Conservation (phyloP, 2,888 invertebrate genomes). For the Nomada lathburiana region DNA sequence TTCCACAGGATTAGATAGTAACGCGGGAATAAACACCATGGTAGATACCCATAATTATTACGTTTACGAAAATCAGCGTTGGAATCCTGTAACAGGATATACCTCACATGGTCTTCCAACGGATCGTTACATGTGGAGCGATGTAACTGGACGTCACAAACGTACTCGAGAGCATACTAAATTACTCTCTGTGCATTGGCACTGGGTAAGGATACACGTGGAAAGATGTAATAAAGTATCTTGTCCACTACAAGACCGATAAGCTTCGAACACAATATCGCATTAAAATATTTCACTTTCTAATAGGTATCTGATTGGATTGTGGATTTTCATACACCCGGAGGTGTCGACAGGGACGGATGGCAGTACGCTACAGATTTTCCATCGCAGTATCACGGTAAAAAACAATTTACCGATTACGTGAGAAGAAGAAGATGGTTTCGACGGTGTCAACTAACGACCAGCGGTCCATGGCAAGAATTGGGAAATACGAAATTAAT, state of each 20-base stretch:
- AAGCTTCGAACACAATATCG: neutral
- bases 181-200: constrained; percentile 94
- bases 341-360: constrained; percentile 95
- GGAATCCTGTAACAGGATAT: constrained; percentile 96
- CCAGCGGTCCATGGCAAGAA: constrained; percentile 95
- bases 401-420: constrained; percentile 95
- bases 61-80: constrained; percentile 97
- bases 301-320: constrained; percentile 93
- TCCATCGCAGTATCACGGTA: constrained; percentile 93
- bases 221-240: neutral
- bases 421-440: constrained; percentile 94
- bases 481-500: constrained; percentile 94
- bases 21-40: constrained; percentile 90
- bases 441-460: constrained; percentile 92
- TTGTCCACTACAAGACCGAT: constrained; percentile 3
- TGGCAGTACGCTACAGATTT: constrained; percentile 98
- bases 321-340: constrained; percentile 95
- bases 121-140: constrained; percentile 96
- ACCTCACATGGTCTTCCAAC: constrained; percentile 94
- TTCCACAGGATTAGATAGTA: constrained; percentile 85
- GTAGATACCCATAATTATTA: constrained; percentile 94
- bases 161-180: constrained; percentile 94
- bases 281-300: constrained; percentile 10
- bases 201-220: constrained; percentile 88
- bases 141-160: constrained; percentile 92